Conservation (phyloP, 2,797 vertebrate species). For the Sebastes wilsoni region DNA sequence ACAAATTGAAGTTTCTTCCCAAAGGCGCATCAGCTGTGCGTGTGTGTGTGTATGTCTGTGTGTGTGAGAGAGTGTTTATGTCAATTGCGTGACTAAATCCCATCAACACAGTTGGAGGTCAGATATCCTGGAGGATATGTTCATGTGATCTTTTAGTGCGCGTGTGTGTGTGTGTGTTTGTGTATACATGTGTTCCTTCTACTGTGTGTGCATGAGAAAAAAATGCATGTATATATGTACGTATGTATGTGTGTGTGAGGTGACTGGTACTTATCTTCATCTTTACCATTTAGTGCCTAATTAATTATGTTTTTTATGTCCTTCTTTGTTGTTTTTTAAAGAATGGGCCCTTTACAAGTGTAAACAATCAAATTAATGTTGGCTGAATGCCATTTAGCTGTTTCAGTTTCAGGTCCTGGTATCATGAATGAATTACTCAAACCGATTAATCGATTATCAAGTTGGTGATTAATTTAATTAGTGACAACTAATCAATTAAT, state of each 20-base stretch:
- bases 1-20: neutral
- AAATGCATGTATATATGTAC: neutral
- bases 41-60: neutral
- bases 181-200: neutral
- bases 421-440: fast-evolving
- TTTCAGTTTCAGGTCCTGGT: neutral
- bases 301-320: neutral
- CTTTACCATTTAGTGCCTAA: neutral
- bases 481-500: too few species aligned
- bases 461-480: too few species aligned
- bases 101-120: conserved; percentile 48
- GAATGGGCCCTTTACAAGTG: neutral
- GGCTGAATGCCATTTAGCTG: neutral
- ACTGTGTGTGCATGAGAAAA: neutral
- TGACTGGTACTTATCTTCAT: neutral
- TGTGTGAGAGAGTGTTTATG: neutral
- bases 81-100: conserved; percentile 31
- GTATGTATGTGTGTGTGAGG: neutral
- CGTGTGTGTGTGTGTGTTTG: neutral
- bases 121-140: conserved; percentile 29
- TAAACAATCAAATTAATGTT: neutral
- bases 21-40: neutral
- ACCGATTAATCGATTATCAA: too few species aligned
- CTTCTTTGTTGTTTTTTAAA: neutral
- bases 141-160: conserved; percentile 22